Evolutionary conservation across 2,888 invertebrate genomes (phyloP).

Genomic region (Parasteatoda lunata): DNA sequence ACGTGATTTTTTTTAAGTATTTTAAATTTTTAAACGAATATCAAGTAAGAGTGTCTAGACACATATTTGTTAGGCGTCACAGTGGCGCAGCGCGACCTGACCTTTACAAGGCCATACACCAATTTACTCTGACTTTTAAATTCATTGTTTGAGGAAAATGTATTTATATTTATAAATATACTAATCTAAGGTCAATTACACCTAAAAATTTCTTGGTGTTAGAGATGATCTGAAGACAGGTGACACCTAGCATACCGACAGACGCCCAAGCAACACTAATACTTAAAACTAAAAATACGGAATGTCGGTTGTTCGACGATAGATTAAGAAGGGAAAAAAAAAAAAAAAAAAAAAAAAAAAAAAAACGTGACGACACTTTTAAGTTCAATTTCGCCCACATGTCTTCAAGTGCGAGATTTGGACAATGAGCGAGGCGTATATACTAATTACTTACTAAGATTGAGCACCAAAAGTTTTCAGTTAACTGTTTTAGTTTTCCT

Average conservation of each 20-base stretch:
- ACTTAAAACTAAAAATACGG: background rate
- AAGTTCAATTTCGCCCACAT: background rate
- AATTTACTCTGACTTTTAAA: background rate
- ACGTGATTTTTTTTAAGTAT: background rate
- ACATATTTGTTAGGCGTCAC: conserved; percentile 20
- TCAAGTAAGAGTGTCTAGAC: conserved; percentile 35
- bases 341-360: no score
- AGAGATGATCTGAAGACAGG: conserved; percentile 8
- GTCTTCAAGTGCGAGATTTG: background rate
- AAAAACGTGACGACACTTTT: no score
- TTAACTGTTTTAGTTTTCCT: no score
- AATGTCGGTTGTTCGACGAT: background rate
- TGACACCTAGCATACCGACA: conserved; percentile 44
- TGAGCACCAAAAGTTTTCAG: no score
- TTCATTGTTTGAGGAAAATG: background rate
- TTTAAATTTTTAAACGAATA: background rate
- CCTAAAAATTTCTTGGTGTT: conserved; percentile 8
- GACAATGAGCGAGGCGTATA: background rate
- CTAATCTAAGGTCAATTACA: conserved; percentile 46
- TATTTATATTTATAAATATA: background rate
- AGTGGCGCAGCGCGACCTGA: conserved; percentile 15
- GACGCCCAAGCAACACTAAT: conserved; percentile 21
- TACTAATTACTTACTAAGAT: no score
- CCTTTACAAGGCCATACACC: conserved; percentile 28
- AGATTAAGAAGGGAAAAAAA: no score